Evolutionary conservation across 2,113 vertebrate species (phyloP).

Genomic region (Sebastes schlegelii): DNA sequence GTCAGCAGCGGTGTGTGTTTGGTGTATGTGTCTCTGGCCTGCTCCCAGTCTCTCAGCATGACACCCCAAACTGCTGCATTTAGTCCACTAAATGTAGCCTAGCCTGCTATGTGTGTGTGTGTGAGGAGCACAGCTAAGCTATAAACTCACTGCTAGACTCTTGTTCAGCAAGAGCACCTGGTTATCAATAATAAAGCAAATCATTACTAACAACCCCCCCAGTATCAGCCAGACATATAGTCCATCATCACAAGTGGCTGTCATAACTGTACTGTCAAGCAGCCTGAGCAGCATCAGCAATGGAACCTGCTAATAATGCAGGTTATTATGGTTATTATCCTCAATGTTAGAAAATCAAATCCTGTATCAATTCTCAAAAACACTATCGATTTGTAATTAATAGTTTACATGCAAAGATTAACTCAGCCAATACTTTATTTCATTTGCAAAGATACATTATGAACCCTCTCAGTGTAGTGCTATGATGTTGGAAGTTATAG

Average conservation of each 20-base stretch:
- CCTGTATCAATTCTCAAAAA: no score
- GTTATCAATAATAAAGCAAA: background rate
- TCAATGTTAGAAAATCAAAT: no score
- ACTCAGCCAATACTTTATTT: no score
- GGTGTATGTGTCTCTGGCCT: constrained; percentile 32
- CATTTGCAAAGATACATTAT: no score
- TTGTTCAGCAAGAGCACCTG: background rate
- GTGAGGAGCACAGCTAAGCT: background rate
- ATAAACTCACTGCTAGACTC: background rate
- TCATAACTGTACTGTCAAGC: constrained; percentile 9
- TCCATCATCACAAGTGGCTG: constrained; percentile 23
- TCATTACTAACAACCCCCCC: background rate
- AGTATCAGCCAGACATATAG: background rate
- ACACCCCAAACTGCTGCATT: constrained; percentile 52
- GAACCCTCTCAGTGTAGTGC: no score
- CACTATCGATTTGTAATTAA: no score
- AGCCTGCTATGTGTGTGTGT: background rate
- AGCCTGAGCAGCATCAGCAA: background rate
- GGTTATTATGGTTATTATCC: background rate
- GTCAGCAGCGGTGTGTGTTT: background rate
- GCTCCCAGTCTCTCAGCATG: constrained; percentile 47
- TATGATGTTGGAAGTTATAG: no score
- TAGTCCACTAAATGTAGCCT: constrained; percentile 8
- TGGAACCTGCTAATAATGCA: background rate
- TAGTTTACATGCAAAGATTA: no score